Percentiles rank a stretch among this genome's conserved stretches.
Evolutionary conservation across 2,113 vertebrate species (phyloP).

Genomic region (Sylvietta virens): DNA sequence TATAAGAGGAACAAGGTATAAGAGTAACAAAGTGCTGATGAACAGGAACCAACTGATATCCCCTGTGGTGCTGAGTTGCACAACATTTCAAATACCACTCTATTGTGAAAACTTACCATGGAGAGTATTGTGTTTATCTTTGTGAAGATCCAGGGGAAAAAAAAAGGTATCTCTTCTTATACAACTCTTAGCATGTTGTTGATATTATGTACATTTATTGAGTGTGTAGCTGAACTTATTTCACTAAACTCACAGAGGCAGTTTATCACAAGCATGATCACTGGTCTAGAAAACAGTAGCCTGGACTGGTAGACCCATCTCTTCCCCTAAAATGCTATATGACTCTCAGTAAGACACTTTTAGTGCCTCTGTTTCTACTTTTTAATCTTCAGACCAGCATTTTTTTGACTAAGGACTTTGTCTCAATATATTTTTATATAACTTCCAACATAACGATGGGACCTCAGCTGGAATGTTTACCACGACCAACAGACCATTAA

Average conservation of each 20-base stretch:
- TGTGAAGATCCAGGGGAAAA: neutral
- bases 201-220: neutral
- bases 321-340: neutral
- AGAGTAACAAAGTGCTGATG: neutral
- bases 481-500: rapidly evolving
- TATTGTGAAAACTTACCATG: neutral
- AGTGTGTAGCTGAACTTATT: neutral
- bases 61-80: too few species aligned
- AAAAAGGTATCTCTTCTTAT: neutral
- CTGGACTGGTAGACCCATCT: neutral
- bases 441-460: neutral
- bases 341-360: neutral
- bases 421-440: neutral
- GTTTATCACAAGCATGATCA: neutral
- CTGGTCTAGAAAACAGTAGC: neutral
- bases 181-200: neutral
- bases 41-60: neutral
- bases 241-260: neutral
- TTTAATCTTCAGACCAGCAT: neutral
- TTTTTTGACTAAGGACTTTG: neutral
- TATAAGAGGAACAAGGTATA: neutral
- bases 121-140: neutral
- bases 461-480: neutral
- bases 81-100: neutral
- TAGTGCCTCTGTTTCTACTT: neutral